phyloP scores from a whole-genome alignment of 2,888 invertebrate genomes.

The Diadromus collaris region DNA sequence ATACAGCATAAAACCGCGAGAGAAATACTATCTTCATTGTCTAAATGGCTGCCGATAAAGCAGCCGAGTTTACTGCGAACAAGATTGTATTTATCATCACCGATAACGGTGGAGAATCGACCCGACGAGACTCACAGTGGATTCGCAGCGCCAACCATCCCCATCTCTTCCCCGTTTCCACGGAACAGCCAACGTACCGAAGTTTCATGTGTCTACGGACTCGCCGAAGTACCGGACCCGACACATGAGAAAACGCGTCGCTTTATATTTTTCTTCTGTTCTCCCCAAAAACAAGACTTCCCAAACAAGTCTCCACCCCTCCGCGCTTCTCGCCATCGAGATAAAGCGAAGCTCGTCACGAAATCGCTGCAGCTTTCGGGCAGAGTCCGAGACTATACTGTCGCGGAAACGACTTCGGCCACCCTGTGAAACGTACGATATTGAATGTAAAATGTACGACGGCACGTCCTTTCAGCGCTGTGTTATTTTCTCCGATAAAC shows the following conservation, averaged over 20 bases:
- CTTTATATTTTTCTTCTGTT: slow-evolving; percentile 47
- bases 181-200: background rate
- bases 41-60: slow-evolving; percentile 78
- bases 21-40: slow-evolving; percentile 78
- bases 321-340: slow-evolving; percentile 16
- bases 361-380: slow-evolving; percentile 40
- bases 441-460: slow-evolving; percentile 50
- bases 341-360: slow-evolving; percentile 53
- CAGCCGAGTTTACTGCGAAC: slow-evolving; percentile 74
- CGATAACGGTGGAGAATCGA: slow-evolving; percentile 61
- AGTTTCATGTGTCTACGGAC: slow-evolving; percentile 18
- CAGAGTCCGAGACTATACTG: background rate
- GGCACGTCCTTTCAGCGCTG: slow-evolving; percentile 14
- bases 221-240: background rate
- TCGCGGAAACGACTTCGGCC: slow-evolving; percentile 8
- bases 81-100: slow-evolving; percentile 78
- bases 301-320: background rate
- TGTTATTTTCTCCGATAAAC: slow-evolving; percentile 14
- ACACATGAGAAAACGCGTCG: slow-evolving; percentile 22
- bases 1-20: slow-evolving; percentile 74
- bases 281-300: slow-evolving; percentile 21
- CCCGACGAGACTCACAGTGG: slow-evolving; percentile 38
- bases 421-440: slow-evolving; percentile 33
- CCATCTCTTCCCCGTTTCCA: slow-evolving; percentile 4
- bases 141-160: slow-evolving; percentile 15